phyloP scores from a whole-genome alignment of 2,113 vertebrate genomes.

The Crotalus tigris region DNA sequence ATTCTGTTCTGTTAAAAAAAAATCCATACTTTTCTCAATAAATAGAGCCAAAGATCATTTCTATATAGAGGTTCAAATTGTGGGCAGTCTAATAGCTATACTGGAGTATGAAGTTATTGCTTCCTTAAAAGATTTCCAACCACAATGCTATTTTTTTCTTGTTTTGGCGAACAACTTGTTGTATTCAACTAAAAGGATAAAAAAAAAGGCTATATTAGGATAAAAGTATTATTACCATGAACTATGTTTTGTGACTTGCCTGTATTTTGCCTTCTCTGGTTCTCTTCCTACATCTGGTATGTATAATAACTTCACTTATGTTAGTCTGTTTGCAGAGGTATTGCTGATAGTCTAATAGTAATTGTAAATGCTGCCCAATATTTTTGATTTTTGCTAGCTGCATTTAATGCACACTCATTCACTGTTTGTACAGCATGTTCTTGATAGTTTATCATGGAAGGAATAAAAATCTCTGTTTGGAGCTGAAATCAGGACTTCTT shows the following conservation, averaged over 20 bases:
- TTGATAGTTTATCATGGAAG: background rate
- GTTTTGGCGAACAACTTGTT: background rate
- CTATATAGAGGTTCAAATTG: background rate
- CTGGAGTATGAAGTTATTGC: background rate
- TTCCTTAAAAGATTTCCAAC: background rate
- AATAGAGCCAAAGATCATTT: background rate
- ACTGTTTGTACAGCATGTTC: background rate
- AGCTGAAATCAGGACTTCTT: background rate
- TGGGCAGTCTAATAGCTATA: background rate
- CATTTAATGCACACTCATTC: background rate
- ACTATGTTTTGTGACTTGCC: constrained; percentile 43
- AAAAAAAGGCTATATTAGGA: background rate
- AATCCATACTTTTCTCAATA: background rate
- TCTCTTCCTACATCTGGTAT: background rate
- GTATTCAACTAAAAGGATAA: background rate
- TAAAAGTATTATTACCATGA: background rate
- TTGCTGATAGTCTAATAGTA: background rate
- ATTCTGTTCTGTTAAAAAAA: too few relatives aligned
- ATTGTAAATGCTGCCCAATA: background rate
- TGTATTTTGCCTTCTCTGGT: constrained; percentile 36
- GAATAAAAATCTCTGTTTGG: background rate
- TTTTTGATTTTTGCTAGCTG: background rate
- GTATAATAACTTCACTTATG: constrained; percentile 25
- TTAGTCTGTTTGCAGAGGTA: background rate
- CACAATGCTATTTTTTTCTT: background rate